These are phyloP conservation scores for Heliothis subflexa DNA, from an alignment of 1,140 invertebrate genomes.

Conservation along the genomic window DNA sequence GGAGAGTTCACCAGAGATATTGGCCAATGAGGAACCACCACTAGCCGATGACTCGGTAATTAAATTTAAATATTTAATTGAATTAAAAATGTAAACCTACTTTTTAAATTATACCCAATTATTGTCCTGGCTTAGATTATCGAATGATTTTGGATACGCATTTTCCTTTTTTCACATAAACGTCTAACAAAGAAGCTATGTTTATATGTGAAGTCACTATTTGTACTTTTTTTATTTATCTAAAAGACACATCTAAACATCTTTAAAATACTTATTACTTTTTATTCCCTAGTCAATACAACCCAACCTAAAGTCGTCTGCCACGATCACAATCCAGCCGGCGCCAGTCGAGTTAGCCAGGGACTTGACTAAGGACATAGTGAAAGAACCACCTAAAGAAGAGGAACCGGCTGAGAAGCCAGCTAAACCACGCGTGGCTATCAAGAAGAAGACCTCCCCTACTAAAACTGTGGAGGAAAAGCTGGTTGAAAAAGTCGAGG, in stretches of 20 bases:
- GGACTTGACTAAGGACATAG: slow-evolving; percentile 60
- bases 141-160: no score
- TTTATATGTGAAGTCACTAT: no score
- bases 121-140: no score
- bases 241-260: no score
- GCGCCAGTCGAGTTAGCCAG: slow-evolving; percentile 60
- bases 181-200: no score
- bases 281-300: slow-evolving; percentile 54
- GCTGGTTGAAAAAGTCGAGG: slow-evolving; percentile 66
- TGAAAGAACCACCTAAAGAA: slow-evolving; percentile 59
- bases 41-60: slow-evolving; percentile 54
- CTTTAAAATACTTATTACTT: no score
- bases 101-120: background rate
- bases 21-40: slow-evolving; percentile 51
- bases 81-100: no score
- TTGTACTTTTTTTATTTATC: no score
- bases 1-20: slow-evolving; percentile 60
- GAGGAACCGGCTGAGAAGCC: slow-evolving; percentile 63
- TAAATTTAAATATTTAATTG: slow-evolving; percentile 29
- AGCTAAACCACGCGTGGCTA: slow-evolving; percentile 58
- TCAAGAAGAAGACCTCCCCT: slow-evolving; percentile 64
- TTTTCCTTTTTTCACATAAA: no score
- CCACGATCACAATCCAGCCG: slow-evolving; percentile 77
- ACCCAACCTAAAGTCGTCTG: slow-evolving; percentile 73
- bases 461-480: slow-evolving; percentile 67